phyloP scores from a whole-genome alignment of 2,797 vertebrate genomes.

The Catharus ustulatus region DNA sequence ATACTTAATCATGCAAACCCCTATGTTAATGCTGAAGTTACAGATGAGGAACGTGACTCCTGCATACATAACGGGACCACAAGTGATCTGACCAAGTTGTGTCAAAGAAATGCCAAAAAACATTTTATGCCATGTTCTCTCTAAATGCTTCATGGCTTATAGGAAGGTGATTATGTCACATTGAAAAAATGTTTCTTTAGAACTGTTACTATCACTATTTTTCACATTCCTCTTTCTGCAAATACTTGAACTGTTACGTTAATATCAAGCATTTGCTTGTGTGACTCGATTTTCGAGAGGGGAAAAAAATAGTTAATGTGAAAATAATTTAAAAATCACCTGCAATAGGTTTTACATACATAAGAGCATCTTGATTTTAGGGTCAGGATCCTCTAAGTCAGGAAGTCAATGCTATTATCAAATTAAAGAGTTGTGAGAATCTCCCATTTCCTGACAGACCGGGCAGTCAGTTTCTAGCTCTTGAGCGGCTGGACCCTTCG shows the following conservation, averaged over 20 bases:
- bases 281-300: not conserved
- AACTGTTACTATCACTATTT: not conserved
- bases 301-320: not conserved
- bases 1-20: not conserved
- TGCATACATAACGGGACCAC: not conserved
- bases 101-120: not conserved
- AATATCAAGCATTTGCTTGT: not conserved
- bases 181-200: not conserved
- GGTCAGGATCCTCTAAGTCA: slow-evolving; percentile 33
- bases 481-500: not conserved
- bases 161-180: not conserved
- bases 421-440: slow-evolving; percentile 54
- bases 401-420: slow-evolving; percentile 52
- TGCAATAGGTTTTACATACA: slow-evolving; percentile 37
- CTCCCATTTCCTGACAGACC: slow-evolving; percentile 48
- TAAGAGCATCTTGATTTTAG: slow-evolving; percentile 58
- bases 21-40: not conserved
- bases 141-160: not conserved
- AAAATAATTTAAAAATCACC: slow-evolving; percentile 39
- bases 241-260: not conserved
- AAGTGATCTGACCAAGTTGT: not conserved
- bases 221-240: not conserved
- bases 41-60: not conserved
- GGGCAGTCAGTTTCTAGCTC: not conserved
- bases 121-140: not conserved